phyloP scores from a whole-genome alignment of 2,113 vertebrate species.

The Onychorhynchus coronatus region DNA sequence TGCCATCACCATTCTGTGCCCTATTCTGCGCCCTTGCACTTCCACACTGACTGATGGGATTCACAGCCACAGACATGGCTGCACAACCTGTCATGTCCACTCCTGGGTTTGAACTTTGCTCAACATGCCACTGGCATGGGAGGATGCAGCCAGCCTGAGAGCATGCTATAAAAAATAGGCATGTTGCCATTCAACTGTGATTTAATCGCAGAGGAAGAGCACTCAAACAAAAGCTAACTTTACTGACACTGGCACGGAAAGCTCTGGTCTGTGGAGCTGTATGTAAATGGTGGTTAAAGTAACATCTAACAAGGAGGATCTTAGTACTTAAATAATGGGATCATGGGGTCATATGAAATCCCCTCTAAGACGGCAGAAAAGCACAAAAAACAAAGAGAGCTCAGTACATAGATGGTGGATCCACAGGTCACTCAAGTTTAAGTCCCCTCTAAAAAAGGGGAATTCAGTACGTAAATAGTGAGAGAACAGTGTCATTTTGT shows the following conservation, averaged over 20 bases:
- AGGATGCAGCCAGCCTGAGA: background rate
- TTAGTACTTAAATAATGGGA: constrained; percentile 45
- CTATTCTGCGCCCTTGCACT: background rate
- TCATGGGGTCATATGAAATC: constrained; percentile 52
- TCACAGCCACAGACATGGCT: background rate
- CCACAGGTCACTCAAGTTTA: constrained; percentile 41
- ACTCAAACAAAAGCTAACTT: constrained; percentile 18
- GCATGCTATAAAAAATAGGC: background rate
- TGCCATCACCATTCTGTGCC: background rate
- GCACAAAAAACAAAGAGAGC: constrained; percentile 47
- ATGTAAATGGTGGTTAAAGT: constrained; percentile 35
- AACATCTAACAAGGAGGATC: constrained; percentile 34
- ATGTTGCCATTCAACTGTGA: background rate
- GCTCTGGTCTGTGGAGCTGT: background rate
- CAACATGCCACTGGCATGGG: background rate
- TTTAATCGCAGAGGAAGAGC: background rate
- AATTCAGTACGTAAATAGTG: constrained; percentile 45
- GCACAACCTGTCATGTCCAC: background rate
- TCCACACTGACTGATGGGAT: background rate
- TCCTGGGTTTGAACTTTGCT: background rate
- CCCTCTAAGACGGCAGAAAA: constrained; percentile 11
- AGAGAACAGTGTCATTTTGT: constrained; percentile 31
- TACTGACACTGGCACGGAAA: background rate
- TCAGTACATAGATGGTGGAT: constrained; percentile 29
- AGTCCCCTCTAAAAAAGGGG: background rate